Conservation (phyloP, 2,113 vertebrate species). For the Monopterus albus region DNA sequence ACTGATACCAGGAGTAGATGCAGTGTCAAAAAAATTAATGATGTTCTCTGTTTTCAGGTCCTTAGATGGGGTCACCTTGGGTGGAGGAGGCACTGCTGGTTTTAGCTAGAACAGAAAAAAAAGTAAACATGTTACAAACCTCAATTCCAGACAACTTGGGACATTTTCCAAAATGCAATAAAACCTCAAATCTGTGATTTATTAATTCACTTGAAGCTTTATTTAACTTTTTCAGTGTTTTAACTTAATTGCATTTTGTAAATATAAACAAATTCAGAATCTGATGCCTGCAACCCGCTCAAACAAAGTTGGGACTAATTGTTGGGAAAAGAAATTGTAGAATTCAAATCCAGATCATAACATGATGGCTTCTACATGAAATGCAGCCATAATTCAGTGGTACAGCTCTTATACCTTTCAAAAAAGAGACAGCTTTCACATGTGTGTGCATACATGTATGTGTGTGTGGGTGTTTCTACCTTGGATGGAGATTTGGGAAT, state of each 20-base stretch:
- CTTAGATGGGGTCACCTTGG: conserved; percentile 96
- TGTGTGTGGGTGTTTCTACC: conserved; percentile 77
- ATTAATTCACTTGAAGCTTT: too few species aligned
- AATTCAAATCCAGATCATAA: too few species aligned
- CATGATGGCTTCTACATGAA: too few species aligned
- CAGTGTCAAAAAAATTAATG: conserved; percentile 95
- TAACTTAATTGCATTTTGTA: too few species aligned
- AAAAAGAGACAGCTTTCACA: background rate
- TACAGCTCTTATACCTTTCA: background rate
- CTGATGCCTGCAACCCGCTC: too few species aligned
- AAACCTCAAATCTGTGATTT: background rate
- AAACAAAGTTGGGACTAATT: too few species aligned
- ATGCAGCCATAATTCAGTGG: background rate
- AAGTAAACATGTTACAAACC: background rate
- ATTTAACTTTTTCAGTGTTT: too few species aligned
- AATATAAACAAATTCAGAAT: too few species aligned
- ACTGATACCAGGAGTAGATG: conserved; percentile 93
- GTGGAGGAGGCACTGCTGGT: conserved; percentile 95
- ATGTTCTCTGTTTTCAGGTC: conserved; percentile 98
- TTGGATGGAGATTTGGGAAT: conserved; percentile 97
- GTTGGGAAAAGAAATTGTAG: too few species aligned
- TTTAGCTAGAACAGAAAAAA: conserved; percentile 82
- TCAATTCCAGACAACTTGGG: too few species aligned
- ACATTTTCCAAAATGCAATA: too few species aligned
- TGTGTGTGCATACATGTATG: background rate